Evolutionary conservation across 2,888 invertebrate species (phyloP).

Genomic region (Acanthosepion pharaonis): DNA sequence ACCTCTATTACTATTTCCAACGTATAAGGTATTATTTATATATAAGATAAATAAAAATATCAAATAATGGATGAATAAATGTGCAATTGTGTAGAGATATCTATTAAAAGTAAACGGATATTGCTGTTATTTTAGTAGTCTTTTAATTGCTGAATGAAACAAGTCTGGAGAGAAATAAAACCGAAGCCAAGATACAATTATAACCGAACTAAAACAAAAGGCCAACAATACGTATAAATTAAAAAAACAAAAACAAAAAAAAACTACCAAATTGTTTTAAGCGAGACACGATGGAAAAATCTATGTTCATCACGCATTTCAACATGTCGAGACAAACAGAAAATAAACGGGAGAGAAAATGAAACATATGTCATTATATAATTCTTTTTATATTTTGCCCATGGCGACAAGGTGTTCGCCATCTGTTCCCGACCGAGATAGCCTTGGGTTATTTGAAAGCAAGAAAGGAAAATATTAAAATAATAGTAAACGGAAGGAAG

Average conservation of each 20-base stretch:
- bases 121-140: not conserved
- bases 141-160: not conserved
- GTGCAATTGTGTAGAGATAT: no score
- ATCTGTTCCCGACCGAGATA: not conserved
- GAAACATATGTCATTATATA: not conserved
- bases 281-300: not conserved
- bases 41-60: no score
- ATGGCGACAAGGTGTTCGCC: not conserved
- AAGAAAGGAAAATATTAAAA: not conserved
- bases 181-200: not conserved
- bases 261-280: not conserved
- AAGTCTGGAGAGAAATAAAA: not conserved
- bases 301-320: not conserved
- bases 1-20: no score
- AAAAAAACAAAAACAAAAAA: no score
- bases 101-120: not conserved
- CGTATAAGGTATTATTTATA: no score
- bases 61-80: no score
- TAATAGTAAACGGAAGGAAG: no score
- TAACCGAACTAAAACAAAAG: not conserved
- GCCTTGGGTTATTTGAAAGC: not conserved
- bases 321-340: not conserved
- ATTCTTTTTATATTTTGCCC: not conserved
- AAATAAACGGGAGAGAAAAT: not conserved
- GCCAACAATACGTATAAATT: not conserved